Conservation (phyloP, 2,113 vertebrate genomes). For the Oceanites oceanicus region DNA sequence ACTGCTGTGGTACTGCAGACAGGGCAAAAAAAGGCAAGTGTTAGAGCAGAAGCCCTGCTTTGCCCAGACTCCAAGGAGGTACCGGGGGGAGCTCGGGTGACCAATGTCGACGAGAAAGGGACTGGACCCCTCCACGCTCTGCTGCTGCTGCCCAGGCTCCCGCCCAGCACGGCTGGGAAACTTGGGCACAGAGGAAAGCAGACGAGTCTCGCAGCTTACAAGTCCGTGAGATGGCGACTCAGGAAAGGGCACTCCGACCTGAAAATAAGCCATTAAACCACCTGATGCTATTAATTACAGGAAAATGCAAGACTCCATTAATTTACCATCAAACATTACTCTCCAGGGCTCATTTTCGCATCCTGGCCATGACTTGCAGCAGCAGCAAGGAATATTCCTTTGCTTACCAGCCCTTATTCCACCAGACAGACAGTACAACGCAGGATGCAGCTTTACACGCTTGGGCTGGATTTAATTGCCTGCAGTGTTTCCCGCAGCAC, state of each 20-base stretch:
- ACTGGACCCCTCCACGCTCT: accelerated
- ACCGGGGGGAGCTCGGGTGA: neutral
- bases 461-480: neutral
- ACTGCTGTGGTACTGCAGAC: conserved; percentile 87
- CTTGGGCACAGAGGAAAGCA: neutral
- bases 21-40: neutral
- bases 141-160: neutral
- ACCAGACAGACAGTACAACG: neutral
- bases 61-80: neutral
- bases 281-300: neutral
- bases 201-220: neutral
- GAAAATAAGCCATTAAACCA: neutral
- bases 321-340: neutral
- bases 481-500: neutral
- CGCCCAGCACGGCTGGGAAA: neutral
- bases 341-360: neutral
- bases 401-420: neutral
- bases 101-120: accelerated
- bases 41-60: neutral
- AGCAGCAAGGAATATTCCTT: neutral
- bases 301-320: neutral
- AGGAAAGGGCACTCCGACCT: neutral
- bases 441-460: no score
- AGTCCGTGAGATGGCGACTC: neutral
- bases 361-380: neutral